Conservation (phyloP, 1,140 invertebrate genomes). For the Drosophila lini region DNA sequence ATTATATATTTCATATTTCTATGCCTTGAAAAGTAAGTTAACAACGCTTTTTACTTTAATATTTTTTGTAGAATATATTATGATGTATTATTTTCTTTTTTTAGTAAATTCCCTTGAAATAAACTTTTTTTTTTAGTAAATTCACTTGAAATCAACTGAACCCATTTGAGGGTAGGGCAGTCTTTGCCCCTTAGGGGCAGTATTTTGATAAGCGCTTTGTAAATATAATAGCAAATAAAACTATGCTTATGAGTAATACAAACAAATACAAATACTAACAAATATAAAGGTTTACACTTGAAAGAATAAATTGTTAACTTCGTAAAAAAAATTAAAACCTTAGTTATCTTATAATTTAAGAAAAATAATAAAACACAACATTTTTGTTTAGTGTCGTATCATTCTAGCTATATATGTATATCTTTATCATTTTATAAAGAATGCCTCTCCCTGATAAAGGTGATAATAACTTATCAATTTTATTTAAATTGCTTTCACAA, state of each 20-base stretch:
- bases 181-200: background rate
- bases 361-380: background rate
- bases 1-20: background rate
- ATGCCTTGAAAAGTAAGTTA: too few relatives aligned
- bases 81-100: background rate
- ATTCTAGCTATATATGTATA: background rate
- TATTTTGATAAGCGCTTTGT: background rate
- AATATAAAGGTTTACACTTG: background rate
- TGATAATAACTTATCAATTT: slow-evolving; percentile 3
- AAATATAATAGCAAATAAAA: slow-evolving; percentile 1
- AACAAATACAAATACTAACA: background rate
- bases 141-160: background rate
- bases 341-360: background rate
- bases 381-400: background rate
- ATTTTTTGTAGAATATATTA: too few relatives aligned
- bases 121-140: background rate
- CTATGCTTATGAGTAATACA: background rate
- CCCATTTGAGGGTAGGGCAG: background rate
- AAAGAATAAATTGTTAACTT: background rate
- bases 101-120: background rate
- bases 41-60: too few relatives aligned
- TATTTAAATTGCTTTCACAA: background rate
- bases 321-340: background rate
- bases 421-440: background rate
- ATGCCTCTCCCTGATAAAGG: background rate